Conservation (phyloP, 2,797 vertebrate species). For the Anolis apletophallus region DNA sequence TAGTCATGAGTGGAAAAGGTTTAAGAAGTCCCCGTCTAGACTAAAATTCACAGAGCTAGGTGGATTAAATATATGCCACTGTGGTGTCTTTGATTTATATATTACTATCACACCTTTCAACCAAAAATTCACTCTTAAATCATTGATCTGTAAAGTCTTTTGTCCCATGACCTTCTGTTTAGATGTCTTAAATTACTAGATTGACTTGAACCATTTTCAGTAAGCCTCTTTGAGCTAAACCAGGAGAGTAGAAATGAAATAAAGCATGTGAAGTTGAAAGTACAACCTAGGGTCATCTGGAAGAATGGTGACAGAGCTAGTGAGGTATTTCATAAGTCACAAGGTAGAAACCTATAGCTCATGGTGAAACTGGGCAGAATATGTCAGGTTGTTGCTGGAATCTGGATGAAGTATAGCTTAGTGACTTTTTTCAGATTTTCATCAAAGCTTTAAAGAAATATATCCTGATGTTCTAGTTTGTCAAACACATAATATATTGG, state of each 20-base stretch:
- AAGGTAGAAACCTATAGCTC: not conserved
- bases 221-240: not conserved
- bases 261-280: too few relatives aligned
- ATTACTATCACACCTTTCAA: not conserved
- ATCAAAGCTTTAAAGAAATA: not conserved
- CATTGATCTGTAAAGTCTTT: not conserved
- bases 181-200: not conserved
- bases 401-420: not conserved
- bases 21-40: too few relatives aligned
- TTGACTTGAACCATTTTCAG: too few relatives aligned
- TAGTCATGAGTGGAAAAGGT: too few relatives aligned
- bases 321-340: not conserved
- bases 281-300: not conserved
- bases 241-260: not conserved
- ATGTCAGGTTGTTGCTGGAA: not conserved
- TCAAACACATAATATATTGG: not conserved
- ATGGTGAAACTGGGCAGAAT: not conserved
- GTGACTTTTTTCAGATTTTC: not conserved
- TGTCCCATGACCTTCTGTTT: not conserved
- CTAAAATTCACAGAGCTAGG: not conserved
- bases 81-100: not conserved
- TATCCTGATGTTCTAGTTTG: not conserved
- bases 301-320: not conserved
- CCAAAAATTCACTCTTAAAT: not conserved
- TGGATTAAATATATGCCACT: not conserved